Evolutionary conservation across 92 coral and sea anemone genomes (phyloP).

Genomic region (Ricordea florida): DNA sequence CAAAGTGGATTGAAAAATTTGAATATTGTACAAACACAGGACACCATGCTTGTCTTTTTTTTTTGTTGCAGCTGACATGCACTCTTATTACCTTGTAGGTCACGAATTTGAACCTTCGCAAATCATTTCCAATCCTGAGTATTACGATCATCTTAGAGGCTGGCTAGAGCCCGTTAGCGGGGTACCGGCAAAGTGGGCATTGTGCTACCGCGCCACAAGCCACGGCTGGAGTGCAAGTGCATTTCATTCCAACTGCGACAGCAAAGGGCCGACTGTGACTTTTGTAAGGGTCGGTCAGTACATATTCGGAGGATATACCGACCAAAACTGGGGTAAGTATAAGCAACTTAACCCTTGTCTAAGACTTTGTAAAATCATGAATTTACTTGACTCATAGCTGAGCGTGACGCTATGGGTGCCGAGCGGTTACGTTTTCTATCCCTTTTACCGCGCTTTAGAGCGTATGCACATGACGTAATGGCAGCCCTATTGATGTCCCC

Average conservation of each 20-base stretch:
- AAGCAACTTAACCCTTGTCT: no score
- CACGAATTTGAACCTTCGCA: slow-evolving; percentile 55
- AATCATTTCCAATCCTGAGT: slow-evolving; percentile 48
- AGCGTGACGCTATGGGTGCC: no score
- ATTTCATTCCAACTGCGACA: slow-evolving; percentile 67
- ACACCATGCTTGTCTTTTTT: no score
- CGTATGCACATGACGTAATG: no score
- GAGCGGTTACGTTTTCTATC: no score
- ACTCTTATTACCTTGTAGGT: neutral
- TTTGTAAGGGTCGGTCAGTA: slow-evolving; percentile 59
- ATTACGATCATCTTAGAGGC: slow-evolving; percentile 56
- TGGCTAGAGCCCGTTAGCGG: slow-evolving; percentile 74
- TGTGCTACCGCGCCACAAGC: slow-evolving; percentile 53
- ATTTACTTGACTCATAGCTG: no score
- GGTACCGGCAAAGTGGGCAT: slow-evolving; percentile 60
- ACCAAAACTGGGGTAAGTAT: slow-evolving; percentile 74
- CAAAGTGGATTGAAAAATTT: neutral
- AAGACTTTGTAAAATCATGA: no score
- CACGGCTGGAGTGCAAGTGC: slow-evolving; percentile 73
- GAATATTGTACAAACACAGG: no score
- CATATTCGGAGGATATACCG: slow-evolving; percentile 81
- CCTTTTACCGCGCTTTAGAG: no score
- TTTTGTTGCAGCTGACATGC: no score
- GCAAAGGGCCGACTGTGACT: slow-evolving; percentile 61
- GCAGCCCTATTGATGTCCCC: no score